These are phyloP conservation scores for Edolisoma coerulescens DNA, from an alignment of 2,113 vertebrate species.

Conservation along the genomic window DNA sequence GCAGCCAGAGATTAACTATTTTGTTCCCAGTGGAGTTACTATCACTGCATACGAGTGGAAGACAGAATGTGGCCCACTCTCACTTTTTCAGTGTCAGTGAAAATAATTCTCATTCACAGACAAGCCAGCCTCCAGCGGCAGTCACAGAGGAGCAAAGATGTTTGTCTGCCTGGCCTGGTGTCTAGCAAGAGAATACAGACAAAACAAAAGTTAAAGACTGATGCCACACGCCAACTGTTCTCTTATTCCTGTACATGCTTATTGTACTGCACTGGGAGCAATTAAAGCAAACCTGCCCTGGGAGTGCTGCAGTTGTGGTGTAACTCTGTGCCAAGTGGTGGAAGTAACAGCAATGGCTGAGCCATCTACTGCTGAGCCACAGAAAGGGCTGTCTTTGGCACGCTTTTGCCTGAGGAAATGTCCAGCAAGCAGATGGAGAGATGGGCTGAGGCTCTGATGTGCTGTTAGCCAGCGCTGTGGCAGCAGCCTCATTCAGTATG, in stretches of 20 bases:
- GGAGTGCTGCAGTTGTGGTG: slow-evolving; percentile 4
- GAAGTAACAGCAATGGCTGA: neutral
- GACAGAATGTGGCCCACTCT: neutral
- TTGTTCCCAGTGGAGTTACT: neutral
- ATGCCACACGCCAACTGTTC: neutral
- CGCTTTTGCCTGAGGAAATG: neutral
- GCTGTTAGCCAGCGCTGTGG: neutral
- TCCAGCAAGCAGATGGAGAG: neutral
- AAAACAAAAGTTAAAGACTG: neutral
- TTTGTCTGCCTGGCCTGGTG: neutral
- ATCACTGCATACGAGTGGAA: neutral
- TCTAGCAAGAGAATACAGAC: neutral
- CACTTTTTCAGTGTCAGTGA: neutral
- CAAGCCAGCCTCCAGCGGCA: neutral
- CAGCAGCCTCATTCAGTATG: neutral
- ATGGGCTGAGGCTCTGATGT: fast-evolving
- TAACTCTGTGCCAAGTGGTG: neutral
- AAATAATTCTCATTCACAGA: neutral
- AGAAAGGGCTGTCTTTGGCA: neutral
- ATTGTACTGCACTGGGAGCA: neutral
- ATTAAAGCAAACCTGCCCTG: neutral
- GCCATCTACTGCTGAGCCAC: slow-evolving; percentile 11
- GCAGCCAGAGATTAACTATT: neutral
- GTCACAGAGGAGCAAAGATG: neutral
- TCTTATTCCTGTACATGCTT: neutral